Evolutionary conservation across 2,888 invertebrate species (phyloP).

Genomic region (Electrophaes corylata): DNA sequence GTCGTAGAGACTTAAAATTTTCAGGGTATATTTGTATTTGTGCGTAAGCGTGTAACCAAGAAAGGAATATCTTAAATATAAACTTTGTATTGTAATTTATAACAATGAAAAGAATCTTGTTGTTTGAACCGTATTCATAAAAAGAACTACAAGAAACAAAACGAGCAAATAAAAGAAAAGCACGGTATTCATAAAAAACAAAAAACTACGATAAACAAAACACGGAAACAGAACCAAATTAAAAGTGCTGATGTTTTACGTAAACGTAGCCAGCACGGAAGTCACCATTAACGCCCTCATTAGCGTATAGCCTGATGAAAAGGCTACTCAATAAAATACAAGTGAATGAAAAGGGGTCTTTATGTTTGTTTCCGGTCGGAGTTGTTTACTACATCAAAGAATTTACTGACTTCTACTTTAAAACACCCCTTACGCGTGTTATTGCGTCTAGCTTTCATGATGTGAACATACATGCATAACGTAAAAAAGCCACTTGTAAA

Average conservation of each 20-base stretch:
- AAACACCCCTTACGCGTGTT: neutral
- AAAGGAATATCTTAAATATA: no score
- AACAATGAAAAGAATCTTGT: no score
- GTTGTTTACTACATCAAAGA: constrained; percentile 51
- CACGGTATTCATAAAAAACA: neutral
- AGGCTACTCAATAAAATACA: constrained; percentile 61
- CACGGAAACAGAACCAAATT: constrained; percentile 47
- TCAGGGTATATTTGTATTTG: no score
- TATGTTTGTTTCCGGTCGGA: constrained; percentile 44
- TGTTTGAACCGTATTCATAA: no score
- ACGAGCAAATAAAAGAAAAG: no score
- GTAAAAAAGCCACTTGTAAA: neutral
- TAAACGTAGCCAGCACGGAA: constrained; percentile 49
- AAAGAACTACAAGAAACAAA: no score
- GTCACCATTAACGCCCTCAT: constrained; percentile 69
- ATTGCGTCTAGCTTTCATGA: neutral
- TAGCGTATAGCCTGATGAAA: constrained; percentile 63
- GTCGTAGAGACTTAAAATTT: no score
- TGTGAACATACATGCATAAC: neutral
- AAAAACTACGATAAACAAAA: constrained; percentile 22
- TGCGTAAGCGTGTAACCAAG: no score
- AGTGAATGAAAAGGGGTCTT: constrained; percentile 44
- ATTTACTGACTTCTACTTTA: constrained; percentile 35
- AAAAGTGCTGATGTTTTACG: constrained; percentile 47
- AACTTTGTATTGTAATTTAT: no score